Base-by-base conservation (phyloP, 2,888 invertebrate species). In the Diaprepes abbreviatus region DNA sequence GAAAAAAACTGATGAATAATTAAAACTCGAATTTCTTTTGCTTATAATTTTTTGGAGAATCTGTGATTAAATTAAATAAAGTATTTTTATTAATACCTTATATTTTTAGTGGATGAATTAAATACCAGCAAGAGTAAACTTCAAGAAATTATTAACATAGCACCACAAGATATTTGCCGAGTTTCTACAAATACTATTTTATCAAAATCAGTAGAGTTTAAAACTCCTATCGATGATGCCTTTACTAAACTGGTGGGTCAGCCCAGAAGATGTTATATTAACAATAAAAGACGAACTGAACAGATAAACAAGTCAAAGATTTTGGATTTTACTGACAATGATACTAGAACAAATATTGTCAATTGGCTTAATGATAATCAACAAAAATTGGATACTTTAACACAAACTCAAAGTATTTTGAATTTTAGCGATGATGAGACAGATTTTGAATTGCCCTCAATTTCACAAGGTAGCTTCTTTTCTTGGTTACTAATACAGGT, bases 281-380 rank as follows among this genome's bases (percentile, higher is more conserved):
- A 64, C 21, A 57, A 43, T 3, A 48, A 52, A 17, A 38, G 12
- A 36, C 17, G 4, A 36, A 4, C 14, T 1, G 12, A 36, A n/a
- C 24, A 36, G 50, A 9, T 3, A 24, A 17, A 38, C 17, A 50
- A 12, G 3, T 52, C 35, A 48, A 33, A 43, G 4, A 12, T 58
- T 21, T 50, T 66, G 48, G 9, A 36, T 57, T 66, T 66, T 57
- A 24, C 1, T 48, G 24, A 59, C 14, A n/a, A 28, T 31, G 52
- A 59, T 9, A 66, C 35, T 14, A 43, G 33, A 54, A 16, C 48
- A 17, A 70, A 48, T 59, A 43, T 70, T 33, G 33, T 59, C 10
- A 45, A 74, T 28, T 81, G 81, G 81, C 67, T 81, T 33, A 74
- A 76, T 36, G 77, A 80, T 60, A 77, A 65, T 17, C 72, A 73